phyloP scores from a whole-genome alignment of 2,797 vertebrate genomes.

The Acrocephalus scirpaceus region DNA sequence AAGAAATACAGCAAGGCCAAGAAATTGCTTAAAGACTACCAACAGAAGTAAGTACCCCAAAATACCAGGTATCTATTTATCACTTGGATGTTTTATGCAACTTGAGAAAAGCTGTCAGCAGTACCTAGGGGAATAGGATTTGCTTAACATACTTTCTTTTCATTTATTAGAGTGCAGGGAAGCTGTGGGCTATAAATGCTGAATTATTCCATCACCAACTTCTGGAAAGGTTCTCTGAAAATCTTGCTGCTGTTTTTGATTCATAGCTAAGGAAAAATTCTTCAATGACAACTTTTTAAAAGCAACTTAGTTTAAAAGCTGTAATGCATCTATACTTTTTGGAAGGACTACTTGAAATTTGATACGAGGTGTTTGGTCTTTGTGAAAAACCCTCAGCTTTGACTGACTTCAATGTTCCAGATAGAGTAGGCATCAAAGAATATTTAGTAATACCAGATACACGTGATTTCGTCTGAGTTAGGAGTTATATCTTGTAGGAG shows the following conservation, averaged over 20 bases:
- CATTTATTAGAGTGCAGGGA: neutral
- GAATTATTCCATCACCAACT: neutral
- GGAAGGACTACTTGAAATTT: neutral
- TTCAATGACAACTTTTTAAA: neutral
- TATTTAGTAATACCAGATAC: neutral
- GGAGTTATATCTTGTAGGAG: neutral
- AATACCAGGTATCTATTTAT: neutral
- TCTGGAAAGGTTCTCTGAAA: neutral
- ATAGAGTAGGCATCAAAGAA: neutral
- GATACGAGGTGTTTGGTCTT: neutral
- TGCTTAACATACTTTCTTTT: neutral
- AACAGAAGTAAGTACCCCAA: slow-evolving; percentile 86
- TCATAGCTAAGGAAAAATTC: neutral
- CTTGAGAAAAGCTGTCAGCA: neutral
- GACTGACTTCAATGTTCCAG: neutral
- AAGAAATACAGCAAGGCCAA: slow-evolving; percentile 95
- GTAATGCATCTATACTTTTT: neutral
- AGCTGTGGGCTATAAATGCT: neutral
- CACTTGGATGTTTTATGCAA: neutral
- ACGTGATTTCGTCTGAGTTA: neutral
- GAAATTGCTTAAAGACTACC: slow-evolving; percentile 92
- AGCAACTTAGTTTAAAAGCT: neutral
- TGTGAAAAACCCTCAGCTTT: neutral
- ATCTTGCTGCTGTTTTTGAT: neutral
- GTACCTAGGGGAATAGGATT: neutral